These are phyloP conservation scores for Epizoanthus stellaris DNA, from an alignment of 92 coral and sea anemone genomes.

Conservation along the genomic window DNA sequence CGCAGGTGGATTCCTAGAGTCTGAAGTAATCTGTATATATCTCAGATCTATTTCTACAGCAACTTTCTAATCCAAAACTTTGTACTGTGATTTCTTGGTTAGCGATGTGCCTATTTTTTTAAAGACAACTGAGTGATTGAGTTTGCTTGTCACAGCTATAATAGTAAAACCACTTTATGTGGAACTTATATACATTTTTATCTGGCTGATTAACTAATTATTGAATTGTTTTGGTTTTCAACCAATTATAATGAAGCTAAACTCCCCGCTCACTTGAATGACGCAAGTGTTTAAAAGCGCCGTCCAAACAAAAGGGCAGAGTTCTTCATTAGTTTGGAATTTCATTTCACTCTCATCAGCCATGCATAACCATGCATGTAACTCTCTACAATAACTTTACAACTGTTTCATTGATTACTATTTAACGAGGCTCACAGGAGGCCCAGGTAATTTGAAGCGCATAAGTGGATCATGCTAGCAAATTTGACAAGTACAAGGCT, in stretches of 20 bases:
- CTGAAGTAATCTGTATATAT: constrained; percentile 2
- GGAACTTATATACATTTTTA: background rate
- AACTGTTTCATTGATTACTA: too few relatives aligned
- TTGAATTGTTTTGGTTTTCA: background rate
- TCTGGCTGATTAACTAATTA: background rate
- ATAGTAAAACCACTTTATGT: background rate
- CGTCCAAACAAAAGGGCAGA: constrained; percentile 9
- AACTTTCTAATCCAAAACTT: constrained; percentile 9
- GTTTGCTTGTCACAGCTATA: background rate
- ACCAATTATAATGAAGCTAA: background rate
- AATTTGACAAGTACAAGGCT: too few relatives aligned
- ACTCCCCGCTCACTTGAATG: background rate
- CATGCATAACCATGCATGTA: background rate
- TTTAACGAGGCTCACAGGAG: too few relatives aligned
- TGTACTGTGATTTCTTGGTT: too few relatives aligned
- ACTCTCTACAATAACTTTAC: too few relatives aligned
- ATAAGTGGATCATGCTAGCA: too few relatives aligned
- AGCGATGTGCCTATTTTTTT: background rate
- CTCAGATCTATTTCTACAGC: background rate
- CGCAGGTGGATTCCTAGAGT: constrained; percentile 28
- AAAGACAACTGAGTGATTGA: background rate
- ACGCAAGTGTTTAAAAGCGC: constrained; percentile 1
- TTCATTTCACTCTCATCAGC: background rate
- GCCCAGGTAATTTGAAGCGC: too few relatives aligned
- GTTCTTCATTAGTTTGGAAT: constrained; percentile 13